phyloP scores from a whole-genome alignment of 2,113 vertebrate genomes.

The Saccopteryx leptura region DNA sequence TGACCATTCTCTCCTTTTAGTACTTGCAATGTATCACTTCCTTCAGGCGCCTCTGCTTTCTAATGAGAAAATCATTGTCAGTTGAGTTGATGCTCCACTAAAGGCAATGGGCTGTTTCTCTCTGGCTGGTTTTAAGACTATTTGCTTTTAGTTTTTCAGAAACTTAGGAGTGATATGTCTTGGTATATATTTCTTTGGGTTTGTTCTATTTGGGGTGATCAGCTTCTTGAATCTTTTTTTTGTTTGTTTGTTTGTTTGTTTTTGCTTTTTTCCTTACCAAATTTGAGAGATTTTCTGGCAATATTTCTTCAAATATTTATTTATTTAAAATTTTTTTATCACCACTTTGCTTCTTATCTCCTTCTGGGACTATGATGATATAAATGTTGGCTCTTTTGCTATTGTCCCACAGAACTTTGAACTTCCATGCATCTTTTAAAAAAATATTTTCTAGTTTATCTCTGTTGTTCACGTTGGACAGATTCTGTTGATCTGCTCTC shows the following conservation, averaged over 20 bases:
- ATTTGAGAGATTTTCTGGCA: not conserved
- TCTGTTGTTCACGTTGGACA: not conserved
- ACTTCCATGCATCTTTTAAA: not conserved
- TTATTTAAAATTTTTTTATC: not conserved
- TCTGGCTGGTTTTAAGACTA: not conserved
- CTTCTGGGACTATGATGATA: not conserved
- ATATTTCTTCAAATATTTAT: not conserved
- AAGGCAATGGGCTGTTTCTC: not conserved
- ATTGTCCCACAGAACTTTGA: not conserved
- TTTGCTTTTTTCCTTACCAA: not conserved
- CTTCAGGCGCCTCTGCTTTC: not conserved
- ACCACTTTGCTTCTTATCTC: not conserved
- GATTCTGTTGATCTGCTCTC: not conserved
- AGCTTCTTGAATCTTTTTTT: not conserved
- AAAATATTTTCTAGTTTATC: not conserved
- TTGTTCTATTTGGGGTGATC: not conserved
- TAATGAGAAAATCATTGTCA: not conserved
- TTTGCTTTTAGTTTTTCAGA: conserved; percentile 10
- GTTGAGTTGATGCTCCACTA: not conserved
- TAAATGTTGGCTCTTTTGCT: not conserved
- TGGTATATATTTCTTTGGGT: not conserved
- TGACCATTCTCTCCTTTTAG: not conserved
- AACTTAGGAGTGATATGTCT: conserved; percentile 25
- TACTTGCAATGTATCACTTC: not conserved
- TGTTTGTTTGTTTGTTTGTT: not conserved